A percentile compares a stretch with the other conserved stretches of the same genome.
phyloP scores from a whole-genome alignment of 2,888 invertebrate species.

The Zygothrica quintamaculata region DNA sequence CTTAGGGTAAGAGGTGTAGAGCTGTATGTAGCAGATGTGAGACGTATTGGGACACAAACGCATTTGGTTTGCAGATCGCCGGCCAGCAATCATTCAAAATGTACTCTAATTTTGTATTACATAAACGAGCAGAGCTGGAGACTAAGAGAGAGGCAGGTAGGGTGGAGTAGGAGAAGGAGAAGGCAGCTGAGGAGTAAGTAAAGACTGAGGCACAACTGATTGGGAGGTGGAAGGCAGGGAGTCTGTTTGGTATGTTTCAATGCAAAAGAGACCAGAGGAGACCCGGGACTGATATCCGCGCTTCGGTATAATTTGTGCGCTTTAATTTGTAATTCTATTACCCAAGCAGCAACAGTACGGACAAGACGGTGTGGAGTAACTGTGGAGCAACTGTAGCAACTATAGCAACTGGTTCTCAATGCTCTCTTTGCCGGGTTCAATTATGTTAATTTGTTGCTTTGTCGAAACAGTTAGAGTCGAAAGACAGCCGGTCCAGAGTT shows the following conservation, averaged over 20 bases:
- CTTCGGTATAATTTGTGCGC: slow-evolving; percentile 78
- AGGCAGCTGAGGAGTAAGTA: slow-evolving; percentile 2
- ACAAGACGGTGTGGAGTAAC: slow-evolving; percentile 43
- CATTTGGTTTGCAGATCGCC: slow-evolving; percentile 73
- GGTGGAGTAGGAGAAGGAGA: slow-evolving; percentile 5
- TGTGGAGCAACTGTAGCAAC: no score
- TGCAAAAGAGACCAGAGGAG: slow-evolving; percentile 12
- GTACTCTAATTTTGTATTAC: slow-evolving; percentile 78
- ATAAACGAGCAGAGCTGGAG: slow-evolving; percentile 64
- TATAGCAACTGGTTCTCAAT: slow-evolving; percentile 58
- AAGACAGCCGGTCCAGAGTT: slow-evolving; percentile 43
- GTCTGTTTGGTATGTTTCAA: slow-evolving; percentile 35
- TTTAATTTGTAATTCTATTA: slow-evolving; percentile 80
- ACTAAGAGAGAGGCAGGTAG: slow-evolving; percentile 20
- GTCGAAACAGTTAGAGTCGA: slow-evolving; percentile 73
- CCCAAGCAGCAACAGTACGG: slow-evolving; percentile 57
- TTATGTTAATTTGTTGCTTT: slow-evolving; percentile 75
- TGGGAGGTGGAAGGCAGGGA: no score
- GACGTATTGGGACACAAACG: slow-evolving; percentile 41
- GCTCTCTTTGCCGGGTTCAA: slow-evolving; percentile 67
- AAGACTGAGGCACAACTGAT: slow-evolving; percentile 22
- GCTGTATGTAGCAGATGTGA: slow-evolving; percentile 13
- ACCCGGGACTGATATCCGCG: slow-evolving; percentile 63
- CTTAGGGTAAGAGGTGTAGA: slow-evolving; percentile 1
- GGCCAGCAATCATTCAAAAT: slow-evolving; percentile 74